Conservation (phyloP, 2,888 invertebrate species). For the Tinea semifulvella region DNA sequence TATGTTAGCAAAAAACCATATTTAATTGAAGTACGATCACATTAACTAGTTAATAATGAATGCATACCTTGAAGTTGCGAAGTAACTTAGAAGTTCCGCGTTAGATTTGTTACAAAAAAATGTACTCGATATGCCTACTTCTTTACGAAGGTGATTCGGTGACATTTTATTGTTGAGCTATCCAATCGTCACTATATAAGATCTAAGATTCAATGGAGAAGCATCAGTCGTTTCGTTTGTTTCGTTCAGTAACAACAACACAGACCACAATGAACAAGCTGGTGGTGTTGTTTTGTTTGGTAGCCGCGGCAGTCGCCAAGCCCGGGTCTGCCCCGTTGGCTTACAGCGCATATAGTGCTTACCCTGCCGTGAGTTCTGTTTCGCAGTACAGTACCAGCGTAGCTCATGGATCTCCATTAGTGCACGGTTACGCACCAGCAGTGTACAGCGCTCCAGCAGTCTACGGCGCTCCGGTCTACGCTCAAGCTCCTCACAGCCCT, state of each 20-base stretch:
- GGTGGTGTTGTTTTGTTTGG: slow-evolving; percentile 70
- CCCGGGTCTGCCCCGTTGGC: slow-evolving; percentile 39
- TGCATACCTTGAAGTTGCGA: slow-evolving; percentile 20
- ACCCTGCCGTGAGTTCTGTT: slow-evolving; percentile 30
- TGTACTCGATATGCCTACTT: slow-evolving; percentile 7
- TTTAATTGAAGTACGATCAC: not conserved
- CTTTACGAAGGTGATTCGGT: slow-evolving; percentile 39
- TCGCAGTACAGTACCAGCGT: slow-evolving; percentile 35
- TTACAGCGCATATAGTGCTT: slow-evolving; percentile 29
- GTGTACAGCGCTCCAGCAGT: slow-evolving; percentile 25
- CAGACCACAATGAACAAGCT: slow-evolving; percentile 61
- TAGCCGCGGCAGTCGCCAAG: slow-evolving; percentile 67
- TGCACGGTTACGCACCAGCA: slow-evolving; percentile 23
- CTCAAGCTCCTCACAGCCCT: slow-evolving; percentile 48
- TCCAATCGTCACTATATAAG: slow-evolving; percentile 40
- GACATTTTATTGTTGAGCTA: slow-evolving; percentile 38
- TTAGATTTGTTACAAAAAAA: slow-evolving; percentile 24
- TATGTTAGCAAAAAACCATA: not conserved
- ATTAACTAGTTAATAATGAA: not conserved
- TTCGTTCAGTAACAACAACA: slow-evolving; percentile 42
- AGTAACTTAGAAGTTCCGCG: slow-evolving; percentile 25
- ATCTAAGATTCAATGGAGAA: slow-evolving; percentile 28
- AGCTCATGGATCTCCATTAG: slow-evolving; percentile 26
- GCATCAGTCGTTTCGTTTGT: slow-evolving; percentile 50
- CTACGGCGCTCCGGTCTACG: slow-evolving; percentile 16